A percentile compares a stretch with the other conserved stretches of the same genome.
These are phyloP conservation scores for Parazoanthus darwini DNA, from an alignment of 92 coral and sea anemone genomes.

Conservation along the genomic window DNA sequence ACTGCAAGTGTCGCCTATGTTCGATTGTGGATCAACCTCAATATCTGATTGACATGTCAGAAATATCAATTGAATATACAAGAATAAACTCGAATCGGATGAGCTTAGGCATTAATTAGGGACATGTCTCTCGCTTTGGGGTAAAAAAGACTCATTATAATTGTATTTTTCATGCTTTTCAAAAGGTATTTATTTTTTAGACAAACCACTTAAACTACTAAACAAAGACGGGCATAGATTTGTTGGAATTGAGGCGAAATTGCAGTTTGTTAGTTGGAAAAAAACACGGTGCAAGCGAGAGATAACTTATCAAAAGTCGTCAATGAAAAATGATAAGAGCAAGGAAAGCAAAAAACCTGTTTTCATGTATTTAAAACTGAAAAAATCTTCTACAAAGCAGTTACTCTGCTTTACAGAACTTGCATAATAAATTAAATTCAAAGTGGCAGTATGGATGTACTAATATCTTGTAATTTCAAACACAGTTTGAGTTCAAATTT, in stretches of 20 bases:
- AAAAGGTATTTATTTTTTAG: conserved; percentile 3
- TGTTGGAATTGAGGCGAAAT: not conserved
- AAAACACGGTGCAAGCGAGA: not conserved
- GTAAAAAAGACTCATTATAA: not conserved
- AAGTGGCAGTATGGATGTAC: not conserved
- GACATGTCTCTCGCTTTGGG: not conserved
- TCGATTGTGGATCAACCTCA: not conserved
- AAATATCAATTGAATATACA: not conserved
- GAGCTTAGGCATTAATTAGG: conserved; percentile 6
- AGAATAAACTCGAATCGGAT: not conserved
- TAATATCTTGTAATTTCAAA: not conserved
- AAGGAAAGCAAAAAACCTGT: not conserved
- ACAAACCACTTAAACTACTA: not conserved
- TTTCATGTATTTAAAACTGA: not conserved
- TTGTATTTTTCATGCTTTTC: not conserved
- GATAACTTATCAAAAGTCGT: not conserved
- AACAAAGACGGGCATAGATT: not conserved
- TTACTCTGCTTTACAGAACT: not conserved
- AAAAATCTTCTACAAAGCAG: not conserved
- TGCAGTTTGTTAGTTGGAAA: not conserved
- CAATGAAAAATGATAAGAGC: not conserved
- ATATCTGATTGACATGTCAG: not conserved
- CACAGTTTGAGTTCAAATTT: not conserved
- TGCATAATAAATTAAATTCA: not conserved
- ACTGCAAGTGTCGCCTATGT: not conserved